Evolutionary conservation across 2,113 vertebrate species (phyloP).

Genomic region (Catagonus wagneri): DNA sequence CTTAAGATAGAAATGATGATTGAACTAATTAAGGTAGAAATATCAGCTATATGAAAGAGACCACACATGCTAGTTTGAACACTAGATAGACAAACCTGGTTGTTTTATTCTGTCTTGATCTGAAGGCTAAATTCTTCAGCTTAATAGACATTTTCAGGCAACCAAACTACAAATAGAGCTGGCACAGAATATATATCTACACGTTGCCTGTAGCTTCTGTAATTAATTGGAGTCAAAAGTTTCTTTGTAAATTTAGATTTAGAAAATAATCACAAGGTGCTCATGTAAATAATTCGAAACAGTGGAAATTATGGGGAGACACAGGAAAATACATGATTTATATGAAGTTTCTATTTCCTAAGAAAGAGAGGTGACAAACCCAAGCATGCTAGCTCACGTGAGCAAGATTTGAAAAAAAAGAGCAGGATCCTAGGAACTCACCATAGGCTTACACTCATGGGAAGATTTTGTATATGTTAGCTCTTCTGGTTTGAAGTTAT

Average conservation of each 20-base stretch:
- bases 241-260: conserved; percentile 50
- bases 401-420: neutral
- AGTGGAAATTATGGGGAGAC: conserved; percentile 2
- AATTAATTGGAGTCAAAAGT: neutral
- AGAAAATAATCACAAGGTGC: neutral
- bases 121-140: neutral
- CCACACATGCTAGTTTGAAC: neutral
- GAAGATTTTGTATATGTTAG: neutral
- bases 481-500: neutral
- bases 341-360: conserved; percentile 26
- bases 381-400: neutral
- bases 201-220: neutral
- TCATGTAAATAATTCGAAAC: conserved; percentile 17
- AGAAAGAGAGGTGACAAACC: neutral
- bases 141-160: conserved; percentile 14
- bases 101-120: conserved; percentile 33
- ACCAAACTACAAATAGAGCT: neutral
- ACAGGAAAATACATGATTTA: neutral
- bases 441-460: neutral
- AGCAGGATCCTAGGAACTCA: neutral
- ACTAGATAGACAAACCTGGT: neutral
- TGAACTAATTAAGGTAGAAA: conserved; percentile 1
- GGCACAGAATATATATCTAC: neutral
- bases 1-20: too few species aligned
- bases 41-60: neutral